Percentiles rank a stretch among this genome's conserved stretches.
These are phyloP conservation scores for Bugulina stolonifera DNA, from an alignment of 2,888 invertebrate species.

Conservation along the genomic window DNA sequence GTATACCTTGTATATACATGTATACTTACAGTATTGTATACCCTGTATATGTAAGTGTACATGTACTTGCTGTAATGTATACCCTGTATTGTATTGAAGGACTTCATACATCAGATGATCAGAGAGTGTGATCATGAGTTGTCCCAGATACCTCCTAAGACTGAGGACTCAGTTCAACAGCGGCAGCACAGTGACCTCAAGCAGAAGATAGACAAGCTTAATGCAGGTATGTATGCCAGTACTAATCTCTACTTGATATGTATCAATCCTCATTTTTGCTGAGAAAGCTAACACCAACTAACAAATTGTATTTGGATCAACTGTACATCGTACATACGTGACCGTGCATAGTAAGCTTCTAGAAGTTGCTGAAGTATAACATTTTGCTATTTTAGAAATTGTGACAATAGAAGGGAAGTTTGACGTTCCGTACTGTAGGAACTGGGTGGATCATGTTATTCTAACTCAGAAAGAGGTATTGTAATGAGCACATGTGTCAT, in stretches of 20 bases:
- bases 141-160: slow-evolving; percentile 38
- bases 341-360: too few species aligned
- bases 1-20: too few species aligned
- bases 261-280: neutral
- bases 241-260: neutral
- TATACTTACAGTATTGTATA: too few species aligned
- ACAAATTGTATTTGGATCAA: too few species aligned
- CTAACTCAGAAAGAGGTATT: slow-evolving; percentile 41
- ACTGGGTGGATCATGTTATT: slow-evolving; percentile 46
- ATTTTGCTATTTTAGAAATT: slow-evolving; percentile 41
- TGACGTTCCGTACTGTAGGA: slow-evolving; percentile 44
- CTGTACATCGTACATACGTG: too few species aligned
- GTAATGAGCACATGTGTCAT: too few species aligned
- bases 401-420: slow-evolving; percentile 40
- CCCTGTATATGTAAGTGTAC: too few species aligned
- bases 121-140: slow-evolving; percentile 40
- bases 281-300: neutral
- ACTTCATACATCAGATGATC: slow-evolving; percentile 39
- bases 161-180: slow-evolving; percentile 36
- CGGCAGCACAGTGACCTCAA: slow-evolving; percentile 39
- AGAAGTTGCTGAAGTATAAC: too few species aligned
- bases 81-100: slow-evolving; percentile 36
- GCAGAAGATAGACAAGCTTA: slow-evolving; percentile 38
- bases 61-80: too few species aligned
- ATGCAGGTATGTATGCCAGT: slow-evolving; percentile 34